These are phyloP conservation scores for Slavum lentiscoides DNA, from an alignment of 2,888 invertebrate genomes.

Conservation along the genomic window DNA sequence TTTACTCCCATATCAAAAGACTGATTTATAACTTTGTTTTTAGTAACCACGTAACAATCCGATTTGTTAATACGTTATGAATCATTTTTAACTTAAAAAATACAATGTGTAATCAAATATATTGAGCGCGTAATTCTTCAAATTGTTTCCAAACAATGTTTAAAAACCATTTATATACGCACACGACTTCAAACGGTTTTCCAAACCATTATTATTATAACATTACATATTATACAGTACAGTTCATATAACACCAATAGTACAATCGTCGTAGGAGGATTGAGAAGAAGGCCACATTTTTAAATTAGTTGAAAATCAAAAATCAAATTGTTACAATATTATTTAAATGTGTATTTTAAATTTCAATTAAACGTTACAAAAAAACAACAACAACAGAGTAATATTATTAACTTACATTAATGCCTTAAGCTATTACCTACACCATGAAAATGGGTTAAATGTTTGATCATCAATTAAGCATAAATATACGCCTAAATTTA, in stretches of 20 bases:
- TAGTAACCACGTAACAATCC: neutral
- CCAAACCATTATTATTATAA: neutral
- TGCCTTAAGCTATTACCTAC: neutral
- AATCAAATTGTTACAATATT: neutral
- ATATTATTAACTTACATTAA: conserved; percentile 6
- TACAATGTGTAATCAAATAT: neutral
- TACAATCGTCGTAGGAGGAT: conserved; percentile 6
- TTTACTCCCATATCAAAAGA: neutral
- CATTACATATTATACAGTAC: neutral
- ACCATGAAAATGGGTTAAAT: neutral
- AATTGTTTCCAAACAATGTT: neutral
- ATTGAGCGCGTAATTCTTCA: neutral
- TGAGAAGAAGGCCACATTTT: neutral
- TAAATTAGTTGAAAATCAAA: conserved; percentile 11
- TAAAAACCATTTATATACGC: neutral
- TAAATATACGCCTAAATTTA: neutral
- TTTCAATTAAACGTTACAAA: conserved; percentile 22
- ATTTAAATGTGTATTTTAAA: conserved; percentile 24
- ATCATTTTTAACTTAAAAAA: neutral
- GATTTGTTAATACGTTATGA: neutral
- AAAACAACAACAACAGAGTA: conserved; percentile 9
- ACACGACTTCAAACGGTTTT: neutral
- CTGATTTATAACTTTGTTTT: too few relatives aligned
- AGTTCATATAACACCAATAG: neutral
- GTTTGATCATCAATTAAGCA: conserved; percentile 3